Conservation (phyloP, 2,797 vertebrate genomes). For the Cynopterus sphinx region DNA sequence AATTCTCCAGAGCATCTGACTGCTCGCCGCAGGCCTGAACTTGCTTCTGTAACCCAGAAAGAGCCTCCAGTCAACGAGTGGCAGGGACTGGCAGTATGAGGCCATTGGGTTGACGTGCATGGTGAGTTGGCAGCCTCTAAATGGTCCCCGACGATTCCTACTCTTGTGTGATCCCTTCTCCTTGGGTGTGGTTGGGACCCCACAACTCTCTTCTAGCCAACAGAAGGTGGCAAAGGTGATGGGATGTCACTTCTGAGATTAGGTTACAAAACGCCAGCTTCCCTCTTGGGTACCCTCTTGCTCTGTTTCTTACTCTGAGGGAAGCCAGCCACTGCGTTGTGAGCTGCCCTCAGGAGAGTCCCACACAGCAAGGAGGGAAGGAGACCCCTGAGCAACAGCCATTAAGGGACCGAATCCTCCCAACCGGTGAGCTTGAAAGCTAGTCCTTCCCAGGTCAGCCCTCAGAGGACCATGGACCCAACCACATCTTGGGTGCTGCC, state of each 20-base stretch:
- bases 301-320: neutral
- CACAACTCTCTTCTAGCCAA: neutral
- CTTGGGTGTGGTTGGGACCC: neutral
- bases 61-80: neutral
- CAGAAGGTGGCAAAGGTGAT: neutral
- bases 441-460: neutral
- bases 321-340: neutral
- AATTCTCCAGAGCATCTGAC: neutral
- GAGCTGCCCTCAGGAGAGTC: neutral
- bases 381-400: neutral
- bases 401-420: neutral
- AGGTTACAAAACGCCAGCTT: neutral
- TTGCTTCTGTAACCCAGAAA: neutral
- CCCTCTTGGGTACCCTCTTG: neutral
- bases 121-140: neutral
- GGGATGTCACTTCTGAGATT: neutral
- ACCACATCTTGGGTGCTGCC: neutral
- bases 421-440: neutral
- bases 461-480: neutral
- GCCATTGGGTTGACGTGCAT: no score
- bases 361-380: neutral
- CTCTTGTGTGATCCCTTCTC: neutral
- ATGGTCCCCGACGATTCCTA: no score
- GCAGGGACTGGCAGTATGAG: neutral
- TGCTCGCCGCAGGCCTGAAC: neutral